Percentiles rank a stretch among this genome's conserved stretches.
Evolutionary conservation across 2,888 invertebrate species (phyloP).

Genomic region (Craniophora ligustri): DNA sequence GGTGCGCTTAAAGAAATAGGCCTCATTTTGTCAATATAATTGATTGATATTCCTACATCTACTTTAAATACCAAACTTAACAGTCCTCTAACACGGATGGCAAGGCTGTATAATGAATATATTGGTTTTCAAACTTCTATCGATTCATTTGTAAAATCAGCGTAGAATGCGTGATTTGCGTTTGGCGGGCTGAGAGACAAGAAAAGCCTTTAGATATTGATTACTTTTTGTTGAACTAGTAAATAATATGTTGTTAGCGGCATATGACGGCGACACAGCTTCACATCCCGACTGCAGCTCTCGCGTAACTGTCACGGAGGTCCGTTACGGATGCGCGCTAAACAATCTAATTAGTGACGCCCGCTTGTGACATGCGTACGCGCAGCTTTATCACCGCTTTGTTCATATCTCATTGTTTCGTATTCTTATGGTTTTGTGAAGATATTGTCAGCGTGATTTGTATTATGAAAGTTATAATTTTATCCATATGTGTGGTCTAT

Average conservation of each 20-base stretch:
- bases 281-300: slow-evolving; percentile 10
- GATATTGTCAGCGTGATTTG: neutral
- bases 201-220: no score
- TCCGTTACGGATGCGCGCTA: slow-evolving; percentile 64
- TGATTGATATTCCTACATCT: no score
- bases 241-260: slow-evolving; percentile 23
- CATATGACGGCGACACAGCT: neutral
- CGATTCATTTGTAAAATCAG: no score
- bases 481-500: slow-evolving; percentile 1
- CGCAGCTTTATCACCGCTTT: slow-evolving; percentile 26
- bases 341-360: slow-evolving; percentile 69
- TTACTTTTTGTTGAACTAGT: slow-evolving; percentile 14
- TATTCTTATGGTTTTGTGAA: slow-evolving; percentile 2
- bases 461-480: neutral
- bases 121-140: no score
- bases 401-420: slow-evolving; percentile 25
- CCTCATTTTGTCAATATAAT: no score
- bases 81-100: no score
- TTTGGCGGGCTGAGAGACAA: no score
- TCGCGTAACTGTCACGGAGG: slow-evolving; percentile 50
- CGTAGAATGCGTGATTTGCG: no score
- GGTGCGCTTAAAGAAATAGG: no score
- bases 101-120: no score
- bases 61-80: no score
- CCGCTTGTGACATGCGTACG: slow-evolving; percentile 30